Evolutionary conservation across 2,113 vertebrate genomes (phyloP), one percentile per base, ranked within the genome.

Genomic region (Hyla sarda): DNA sequence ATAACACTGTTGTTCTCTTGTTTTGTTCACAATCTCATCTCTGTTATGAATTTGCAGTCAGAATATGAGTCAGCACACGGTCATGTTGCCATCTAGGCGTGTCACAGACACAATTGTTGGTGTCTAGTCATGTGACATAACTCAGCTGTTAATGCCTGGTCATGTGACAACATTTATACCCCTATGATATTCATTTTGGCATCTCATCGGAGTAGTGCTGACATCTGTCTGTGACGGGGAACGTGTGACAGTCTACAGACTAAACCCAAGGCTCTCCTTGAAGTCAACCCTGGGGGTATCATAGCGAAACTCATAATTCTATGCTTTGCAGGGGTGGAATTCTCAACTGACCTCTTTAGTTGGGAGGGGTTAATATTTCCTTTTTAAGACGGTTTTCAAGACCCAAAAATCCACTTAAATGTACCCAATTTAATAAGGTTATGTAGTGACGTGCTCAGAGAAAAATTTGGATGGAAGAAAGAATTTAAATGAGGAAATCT

Each of bases 401-500:
- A 81, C 84, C 77, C 84, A 86, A 86, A 80, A 86, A 86, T 73
- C 84, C 84, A 86, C 84, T 86, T 86, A 81, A 86, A 73, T 81
- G 77, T 86, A 86, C 84, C 84, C 84, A 62, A 52, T 86, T 86
- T 86, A 86, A 86, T 86, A 81, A 81, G 84, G 76, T 62, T 86
- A 41, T 16, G 77, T 52, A 48, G 47, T 86, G 84, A 86, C 67
- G 65, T 62, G 50, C 52, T 60, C 13, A 23, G 65, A 86, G 50
- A 86, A 86, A 86, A 47, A 86, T 86, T 80, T 86, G 84, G 77
- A 86, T 60, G 58, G 77, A 17, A 86, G 67, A 86, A 86, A 81
- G 84, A 86, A 86, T 86, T 86, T 86, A 73, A 77, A 86, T 86
- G 81, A 81, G 84, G 76, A 86, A 86, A 86, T 81, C 77, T 86